These are phyloP conservation scores for Trichonephila clavipes DNA, from an alignment of 1,140 invertebrate species.

Conservation along the genomic window DNA sequence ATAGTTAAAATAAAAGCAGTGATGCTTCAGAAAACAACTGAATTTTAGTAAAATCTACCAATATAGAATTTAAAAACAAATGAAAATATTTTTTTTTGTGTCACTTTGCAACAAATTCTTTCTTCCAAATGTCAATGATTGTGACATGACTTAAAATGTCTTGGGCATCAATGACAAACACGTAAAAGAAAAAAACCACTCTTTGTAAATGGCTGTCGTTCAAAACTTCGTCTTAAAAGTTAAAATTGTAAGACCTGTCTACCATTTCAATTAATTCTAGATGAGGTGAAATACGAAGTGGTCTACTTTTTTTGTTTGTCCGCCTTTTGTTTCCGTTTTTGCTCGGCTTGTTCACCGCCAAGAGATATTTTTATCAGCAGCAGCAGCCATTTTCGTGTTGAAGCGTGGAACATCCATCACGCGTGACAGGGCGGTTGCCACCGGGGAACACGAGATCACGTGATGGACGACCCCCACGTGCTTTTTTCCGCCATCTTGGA, in stretches of 20 bases:
- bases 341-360: background rate
- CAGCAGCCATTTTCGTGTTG: conserved; percentile 71
- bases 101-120: too few species aligned
- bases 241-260: background rate
- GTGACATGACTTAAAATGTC: too few species aligned
- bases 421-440: conserved; percentile 61
- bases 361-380: conserved; percentile 60
- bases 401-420: conserved; percentile 69
- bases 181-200: too few species aligned
- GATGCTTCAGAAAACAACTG: too few species aligned
- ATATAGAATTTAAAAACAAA: too few species aligned
- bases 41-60: too few species aligned
- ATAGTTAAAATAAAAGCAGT: too few species aligned
- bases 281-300: conserved; percentile 36
- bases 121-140: too few species aligned
- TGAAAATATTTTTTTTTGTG: too few species aligned
- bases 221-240: too few species aligned
- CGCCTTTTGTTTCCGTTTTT: conserved; percentile 44
- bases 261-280: conserved; percentile 47
- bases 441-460: conserved; percentile 67
- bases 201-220: too few species aligned
- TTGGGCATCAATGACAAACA: too few species aligned
- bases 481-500: conserved; percentile 58
- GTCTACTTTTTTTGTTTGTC: conserved; percentile 9
- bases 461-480: conserved; percentile 67